Conservation (phyloP, 2,888 invertebrate genomes). For the Dinocampus coccinellae region DNA sequence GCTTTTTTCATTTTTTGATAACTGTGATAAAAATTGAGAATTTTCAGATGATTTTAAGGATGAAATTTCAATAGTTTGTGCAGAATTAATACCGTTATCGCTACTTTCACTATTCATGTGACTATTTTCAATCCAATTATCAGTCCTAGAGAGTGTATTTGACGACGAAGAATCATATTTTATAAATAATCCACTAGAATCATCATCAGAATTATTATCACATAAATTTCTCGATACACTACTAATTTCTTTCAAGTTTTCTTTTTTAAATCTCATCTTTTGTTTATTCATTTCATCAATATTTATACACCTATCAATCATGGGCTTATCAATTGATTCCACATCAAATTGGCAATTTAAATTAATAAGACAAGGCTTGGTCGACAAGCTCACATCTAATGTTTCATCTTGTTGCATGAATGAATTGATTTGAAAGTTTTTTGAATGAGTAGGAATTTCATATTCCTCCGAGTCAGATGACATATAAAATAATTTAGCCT, state of each 20-base stretch:
- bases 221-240: conserved; percentile 47
- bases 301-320: neutral
- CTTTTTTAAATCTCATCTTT: conserved; percentile 41
- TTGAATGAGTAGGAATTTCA: conserved; percentile 3
- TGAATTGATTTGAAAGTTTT: conserved; percentile 1
- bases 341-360: neutral
- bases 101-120: neutral
- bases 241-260: conserved; percentile 36
- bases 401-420: conserved; percentile 44
- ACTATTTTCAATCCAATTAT: neutral
- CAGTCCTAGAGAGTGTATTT: neutral
- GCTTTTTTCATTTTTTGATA: conserved; percentile 36
- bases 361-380: conserved; percentile 50
- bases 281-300: neutral
- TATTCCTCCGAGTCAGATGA: conserved; percentile 74
- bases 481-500: conserved; percentile 82
- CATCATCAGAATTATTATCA: neutral
- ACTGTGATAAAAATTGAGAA: neutral
- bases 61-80: neutral
- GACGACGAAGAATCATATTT: neutral
- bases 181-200: neutral
- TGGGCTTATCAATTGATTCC: neutral
- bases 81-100: too few species aligned
- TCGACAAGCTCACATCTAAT: conserved; percentile 45
- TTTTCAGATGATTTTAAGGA: neutral